Conservation (phyloP, 92 coral and sea anemone species). For the Epizoanthus rinbou region DNA sequence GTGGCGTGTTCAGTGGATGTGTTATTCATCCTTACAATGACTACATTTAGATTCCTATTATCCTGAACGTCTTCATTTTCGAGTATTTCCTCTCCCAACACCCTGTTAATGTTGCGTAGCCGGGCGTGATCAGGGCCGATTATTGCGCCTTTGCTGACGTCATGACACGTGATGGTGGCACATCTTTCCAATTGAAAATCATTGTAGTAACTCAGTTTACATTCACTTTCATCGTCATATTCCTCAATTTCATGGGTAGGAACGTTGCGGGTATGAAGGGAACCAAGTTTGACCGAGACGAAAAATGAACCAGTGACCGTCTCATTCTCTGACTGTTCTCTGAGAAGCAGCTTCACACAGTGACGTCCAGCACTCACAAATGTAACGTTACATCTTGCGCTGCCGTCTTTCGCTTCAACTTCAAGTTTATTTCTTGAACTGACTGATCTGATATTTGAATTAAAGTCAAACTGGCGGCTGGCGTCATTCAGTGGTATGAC, state of each 20-base stretch:
- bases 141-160: neutral
- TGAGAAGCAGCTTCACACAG: slow-evolving; percentile 1
- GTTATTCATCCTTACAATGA: slow-evolving; percentile 1
- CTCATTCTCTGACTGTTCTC: neutral
- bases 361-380: slow-evolving; percentile 22
- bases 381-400: slow-evolving; percentile 6
- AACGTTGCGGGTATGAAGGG: neutral
- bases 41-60: neutral
- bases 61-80: slow-evolving; percentile 24
- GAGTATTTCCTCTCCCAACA: slow-evolving; percentile 12
- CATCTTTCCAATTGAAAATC: neutral
- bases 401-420: neutral
- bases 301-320: neutral
- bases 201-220: neutral
- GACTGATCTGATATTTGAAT: slow-evolving; percentile 28
- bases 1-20: slow-evolving; percentile 1
- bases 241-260: slow-evolving; percentile 1
- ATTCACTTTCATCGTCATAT: neutral
- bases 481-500: slow-evolving; percentile 22
- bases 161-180: slow-evolving; percentile 23
- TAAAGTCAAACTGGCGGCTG: neutral
- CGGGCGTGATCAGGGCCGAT: slow-evolving; percentile 42
- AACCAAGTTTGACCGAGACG: neutral
- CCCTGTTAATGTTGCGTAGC: slow-evolving; percentile 42
- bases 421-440: neutral